Base-by-base conservation (phyloP, 2,888 invertebrate species). In the Anodontia alba region DNA sequence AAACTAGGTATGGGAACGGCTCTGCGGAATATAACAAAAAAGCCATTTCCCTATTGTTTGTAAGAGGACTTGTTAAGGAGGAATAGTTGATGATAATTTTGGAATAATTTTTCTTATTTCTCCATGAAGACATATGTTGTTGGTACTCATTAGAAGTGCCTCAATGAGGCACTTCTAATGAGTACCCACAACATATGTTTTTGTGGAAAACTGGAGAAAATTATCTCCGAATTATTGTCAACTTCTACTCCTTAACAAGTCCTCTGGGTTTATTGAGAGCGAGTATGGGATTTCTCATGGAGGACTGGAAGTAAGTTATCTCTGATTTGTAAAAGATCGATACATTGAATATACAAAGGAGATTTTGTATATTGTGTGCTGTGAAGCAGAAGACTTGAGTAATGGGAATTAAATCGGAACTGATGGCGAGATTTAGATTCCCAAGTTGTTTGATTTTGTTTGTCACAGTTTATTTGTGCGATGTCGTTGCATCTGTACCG, bases 371-470 rank as follows among this genome's bases (percentile, higher is more conserved):
- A 62, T 29, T 62, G 20, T 62, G 33, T 62, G 31, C 5, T 17
- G 12, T 62, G 62, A 62, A 33, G 62, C 33, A 20, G 33, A 33
- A 62, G 29, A 29, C 17, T 62, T 62, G 33, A 62, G 62, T 62
- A 62, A 62, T 62, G 62, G 10, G 62, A 62, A 62, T n/a, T 62
- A 29, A 62, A 62, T 62, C 33, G 17, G 33, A 33, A 29, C 33
- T 7, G 62, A 62, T 62, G 31, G 62, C 62, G 10, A 62, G 62
- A 33, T 29, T 33, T 12, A 12, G 33, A 17, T 17, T 15, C 20
- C 15, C 17, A 2, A 20, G 46, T 12, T 46, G 3, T 12, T 20
- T 46, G 15, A 46, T 20, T 46, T 15, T 46, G 46, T 46, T 46
- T 46, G 46, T 46, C 15, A 20, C 46, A 46, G n/a, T 46, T 46